A percentile compares a stretch with the other conserved stretches of the same genome.
These are phyloP conservation scores for Planiliza haematocheilus DNA, from an alignment of 2,113 vertebrate species.

Conservation along the genomic window DNA sequence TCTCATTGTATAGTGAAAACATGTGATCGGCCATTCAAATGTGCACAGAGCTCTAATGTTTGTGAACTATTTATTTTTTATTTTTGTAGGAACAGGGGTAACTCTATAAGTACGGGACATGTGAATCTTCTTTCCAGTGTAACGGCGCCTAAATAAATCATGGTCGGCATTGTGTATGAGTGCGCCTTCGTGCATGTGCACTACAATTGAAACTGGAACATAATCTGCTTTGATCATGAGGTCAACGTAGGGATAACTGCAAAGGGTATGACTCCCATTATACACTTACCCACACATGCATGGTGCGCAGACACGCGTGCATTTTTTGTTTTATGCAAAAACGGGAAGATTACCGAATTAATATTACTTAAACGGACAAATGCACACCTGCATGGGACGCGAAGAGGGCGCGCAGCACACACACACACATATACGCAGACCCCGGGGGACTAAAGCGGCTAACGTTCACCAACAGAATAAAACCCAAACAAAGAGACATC, in stretches of 20 bases:
- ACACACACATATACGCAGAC: constrained; percentile 22
- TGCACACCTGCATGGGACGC: constrained; percentile 17
- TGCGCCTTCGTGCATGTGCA: not conserved
- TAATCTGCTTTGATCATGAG: constrained; percentile 52
- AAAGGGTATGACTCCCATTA: constrained; percentile 48
- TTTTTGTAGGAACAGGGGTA: not conserved
- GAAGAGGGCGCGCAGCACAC: too few species aligned
- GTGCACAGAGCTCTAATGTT: constrained; percentile 12
- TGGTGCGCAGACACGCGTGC: not conserved
- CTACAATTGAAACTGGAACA: constrained; percentile 21
- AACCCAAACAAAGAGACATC: constrained; percentile 83
- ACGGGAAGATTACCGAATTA: constrained; percentile 19
- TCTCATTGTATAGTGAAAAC: constrained; percentile 52
- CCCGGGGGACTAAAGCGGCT: constrained; percentile 61
- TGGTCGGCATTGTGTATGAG: not conserved
- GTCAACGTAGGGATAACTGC: constrained; percentile 43
- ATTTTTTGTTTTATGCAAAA: constrained; percentile 6
- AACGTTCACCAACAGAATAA: constrained; percentile 71
- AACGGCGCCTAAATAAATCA: constrained; percentile 32
- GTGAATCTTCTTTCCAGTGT: constrained; percentile 12
- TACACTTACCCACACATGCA: constrained; percentile 2
- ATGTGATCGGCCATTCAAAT: constrained; percentile 58
- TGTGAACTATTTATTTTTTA: constrained; percentile 2
- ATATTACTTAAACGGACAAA: constrained; percentile 11
- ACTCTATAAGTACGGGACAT: constrained; percentile 3